These are phyloP conservation scores for Microcebus lehilahytsara DNA, from an alignment of 2,113 vertebrate genomes.

Conservation along the genomic window DNA sequence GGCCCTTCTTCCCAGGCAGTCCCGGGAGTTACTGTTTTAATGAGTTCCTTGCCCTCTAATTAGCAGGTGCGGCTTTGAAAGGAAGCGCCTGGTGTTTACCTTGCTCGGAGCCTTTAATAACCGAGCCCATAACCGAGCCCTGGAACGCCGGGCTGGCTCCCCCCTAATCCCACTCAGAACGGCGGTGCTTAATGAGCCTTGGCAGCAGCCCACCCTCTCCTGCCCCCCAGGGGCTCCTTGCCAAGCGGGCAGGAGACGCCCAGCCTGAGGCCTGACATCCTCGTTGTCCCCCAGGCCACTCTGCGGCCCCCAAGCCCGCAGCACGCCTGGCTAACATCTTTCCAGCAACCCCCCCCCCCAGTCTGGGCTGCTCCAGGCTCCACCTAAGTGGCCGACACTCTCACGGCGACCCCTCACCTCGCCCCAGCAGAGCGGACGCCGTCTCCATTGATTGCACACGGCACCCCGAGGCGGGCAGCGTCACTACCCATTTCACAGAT, in stretches of 20 bases:
- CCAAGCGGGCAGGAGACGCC: not conserved
- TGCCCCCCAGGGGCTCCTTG: slow-evolving; percentile 33
- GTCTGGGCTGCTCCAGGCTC: not conserved
- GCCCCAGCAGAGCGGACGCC: no score
- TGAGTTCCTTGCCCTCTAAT: slow-evolving; percentile 75
- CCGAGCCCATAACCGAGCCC: slow-evolving; percentile 62
- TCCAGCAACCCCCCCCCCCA: not conserved
- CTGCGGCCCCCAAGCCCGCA: not conserved
- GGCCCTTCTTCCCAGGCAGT: slow-evolving; percentile 17
- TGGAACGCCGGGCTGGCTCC: slow-evolving; percentile 51
- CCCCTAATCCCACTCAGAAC: slow-evolving; percentile 60
- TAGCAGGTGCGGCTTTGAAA: slow-evolving; percentile 74
- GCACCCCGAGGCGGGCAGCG: not conserved
- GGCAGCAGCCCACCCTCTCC: not conserved
- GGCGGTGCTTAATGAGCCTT: slow-evolving; percentile 56
- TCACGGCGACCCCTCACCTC: not conserved
- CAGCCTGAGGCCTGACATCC: no score
- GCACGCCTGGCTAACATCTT: not conserved
- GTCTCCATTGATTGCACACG: not conserved
- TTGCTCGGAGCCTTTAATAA: slow-evolving; percentile 72
- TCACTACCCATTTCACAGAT: not conserved
- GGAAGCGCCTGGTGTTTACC: slow-evolving; percentile 77
- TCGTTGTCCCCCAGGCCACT: not conserved
- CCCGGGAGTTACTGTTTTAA: slow-evolving; percentile 71
- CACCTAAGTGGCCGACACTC: not conserved